Evolutionary conservation across 2,888 invertebrate species (phyloP), one percentile per base, ranked within the genome.

Genomic region (Nomada flava): DNA sequence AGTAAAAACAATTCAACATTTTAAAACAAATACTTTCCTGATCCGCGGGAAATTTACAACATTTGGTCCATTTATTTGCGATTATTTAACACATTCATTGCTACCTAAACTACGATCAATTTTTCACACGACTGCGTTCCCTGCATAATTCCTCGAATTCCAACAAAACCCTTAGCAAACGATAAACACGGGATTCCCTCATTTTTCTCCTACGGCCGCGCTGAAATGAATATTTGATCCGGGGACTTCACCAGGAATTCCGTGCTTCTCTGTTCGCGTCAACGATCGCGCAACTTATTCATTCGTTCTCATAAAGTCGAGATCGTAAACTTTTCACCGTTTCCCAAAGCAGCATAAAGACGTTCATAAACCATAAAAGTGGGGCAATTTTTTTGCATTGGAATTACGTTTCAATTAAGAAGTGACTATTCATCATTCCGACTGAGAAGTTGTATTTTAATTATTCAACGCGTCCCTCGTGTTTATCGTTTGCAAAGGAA

Each of bases 201-300:
- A 42, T 68, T 72, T 68, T 53, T 44, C 64, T 62, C 26, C 11
- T 36, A 55, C 20, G 64, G 36, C n/a, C 20, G 57, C 55, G 44
- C 50, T 65, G 76, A 83, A 88, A 83, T 88, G 88, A 88, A 88
- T 88, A 86, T 88, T 88, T 88, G 88, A 88, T 88, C 80, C 60
- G 62, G 60, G 9, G 47, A 59, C 75, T 72, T 79, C 57, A 63
- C 74, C 63, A 23, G 71, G 67, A 68, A 76, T 74, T 84, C 50
- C 64, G 44, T 52, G 50, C 53, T 53, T 72, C 79, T 76, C 78
- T 57, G 78, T 71, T 67, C 69, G 72, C 44, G 44, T 65, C 50
- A 70, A 78, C 79, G 84, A 86, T 85, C 87, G 67, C 75, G 73
- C 88, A 86, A 89, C 82, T 89, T 89, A 89, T 89, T 89, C 89